Conservation (phyloP, 2,888 invertebrate species). For the Lithophane ornitopus region DNA sequence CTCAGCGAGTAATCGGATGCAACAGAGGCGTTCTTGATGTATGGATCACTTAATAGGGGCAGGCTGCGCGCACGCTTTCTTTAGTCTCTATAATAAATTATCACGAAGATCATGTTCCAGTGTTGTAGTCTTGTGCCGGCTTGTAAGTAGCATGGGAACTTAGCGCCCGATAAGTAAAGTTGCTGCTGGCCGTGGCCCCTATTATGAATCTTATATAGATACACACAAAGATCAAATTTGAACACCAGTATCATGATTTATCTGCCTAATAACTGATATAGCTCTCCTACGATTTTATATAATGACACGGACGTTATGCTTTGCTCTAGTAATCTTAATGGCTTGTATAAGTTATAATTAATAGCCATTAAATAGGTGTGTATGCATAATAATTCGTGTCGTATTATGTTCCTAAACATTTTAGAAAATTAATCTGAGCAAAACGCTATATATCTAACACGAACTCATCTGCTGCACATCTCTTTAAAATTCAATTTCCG, state of each 20-base stretch:
- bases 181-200: slow-evolving; percentile 6
- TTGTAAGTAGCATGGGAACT: slow-evolving; percentile 83
- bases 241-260: slow-evolving; percentile 22
- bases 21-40: slow-evolving; percentile 73
- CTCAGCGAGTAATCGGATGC: slow-evolving; percentile 66
- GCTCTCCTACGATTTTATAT: slow-evolving; percentile 50
- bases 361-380: slow-evolving; percentile 35
- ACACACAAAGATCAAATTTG: slow-evolving; percentile 43
- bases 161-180: slow-evolving; percentile 61
- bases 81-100: slow-evolving; percentile 86
- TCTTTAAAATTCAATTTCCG: slow-evolving; percentile 74
- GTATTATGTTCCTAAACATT: slow-evolving; percentile 24
- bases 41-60: slow-evolving; percentile 80
- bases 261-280: slow-evolving; percentile 50
- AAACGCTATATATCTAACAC: slow-evolving; percentile 39
- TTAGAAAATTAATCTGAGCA: slow-evolving; percentile 17
- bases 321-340: slow-evolving; percentile 62
- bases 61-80: slow-evolving; percentile 81
- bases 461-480: slow-evolving; percentile 63
- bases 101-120: slow-evolving; percentile 87
- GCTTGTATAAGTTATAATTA: slow-evolving; percentile 44
- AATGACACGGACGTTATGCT: slow-evolving; percentile 55
- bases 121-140: slow-evolving; percentile 79
- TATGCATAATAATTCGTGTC: slow-evolving; percentile 29
- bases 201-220: slow-evolving; percentile 38